A percentile compares a stretch with the other conserved stretches of the same genome.
These are phyloP conservation scores for Copsychus sechellarum DNA, from an alignment of 2,113 vertebrate species.

Conservation along the genomic window DNA sequence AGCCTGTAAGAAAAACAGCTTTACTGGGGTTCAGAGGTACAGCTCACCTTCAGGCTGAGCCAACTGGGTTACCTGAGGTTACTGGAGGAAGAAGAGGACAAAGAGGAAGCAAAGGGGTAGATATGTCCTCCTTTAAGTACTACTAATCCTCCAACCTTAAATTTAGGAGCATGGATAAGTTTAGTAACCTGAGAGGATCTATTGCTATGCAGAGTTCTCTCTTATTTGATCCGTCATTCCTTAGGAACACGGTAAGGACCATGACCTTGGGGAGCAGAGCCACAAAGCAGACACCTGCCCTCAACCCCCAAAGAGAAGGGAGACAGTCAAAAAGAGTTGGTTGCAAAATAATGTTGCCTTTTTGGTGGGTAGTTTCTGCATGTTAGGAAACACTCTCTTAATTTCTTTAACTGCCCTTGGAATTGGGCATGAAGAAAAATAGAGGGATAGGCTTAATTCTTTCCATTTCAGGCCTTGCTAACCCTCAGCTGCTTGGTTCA, in stretches of 20 bases:
- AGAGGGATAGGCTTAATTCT: neutral
- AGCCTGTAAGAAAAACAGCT: accelerated
- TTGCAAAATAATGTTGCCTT: neutral
- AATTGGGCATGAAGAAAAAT: neutral
- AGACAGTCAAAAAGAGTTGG: neutral
- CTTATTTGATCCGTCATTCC: neutral
- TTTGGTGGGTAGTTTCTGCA: neutral
- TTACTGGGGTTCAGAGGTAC: neutral
- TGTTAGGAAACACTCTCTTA: neutral
- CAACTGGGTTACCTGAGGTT: neutral
- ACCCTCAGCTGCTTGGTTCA: neutral
- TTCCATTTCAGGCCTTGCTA: neutral
- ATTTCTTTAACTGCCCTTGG: neutral
- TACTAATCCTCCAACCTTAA: conserved; percentile 49
- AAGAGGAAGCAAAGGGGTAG: conserved; percentile 28
- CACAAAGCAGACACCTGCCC: neutral
- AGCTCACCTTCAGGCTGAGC: neutral
- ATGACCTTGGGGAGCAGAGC: accelerated
- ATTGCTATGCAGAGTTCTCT: neutral
- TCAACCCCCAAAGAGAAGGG: neutral
- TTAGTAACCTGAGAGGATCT: neutral
- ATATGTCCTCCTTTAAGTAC: conserved; percentile 13
- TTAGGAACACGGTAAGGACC: neutral
- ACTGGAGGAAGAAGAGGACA: neutral
- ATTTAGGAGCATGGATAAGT: conserved; percentile 19